These are phyloP conservation scores for Disparrhopalites patrizii DNA, from an alignment of 2,888 invertebrate species.

Conservation along the genomic window DNA sequence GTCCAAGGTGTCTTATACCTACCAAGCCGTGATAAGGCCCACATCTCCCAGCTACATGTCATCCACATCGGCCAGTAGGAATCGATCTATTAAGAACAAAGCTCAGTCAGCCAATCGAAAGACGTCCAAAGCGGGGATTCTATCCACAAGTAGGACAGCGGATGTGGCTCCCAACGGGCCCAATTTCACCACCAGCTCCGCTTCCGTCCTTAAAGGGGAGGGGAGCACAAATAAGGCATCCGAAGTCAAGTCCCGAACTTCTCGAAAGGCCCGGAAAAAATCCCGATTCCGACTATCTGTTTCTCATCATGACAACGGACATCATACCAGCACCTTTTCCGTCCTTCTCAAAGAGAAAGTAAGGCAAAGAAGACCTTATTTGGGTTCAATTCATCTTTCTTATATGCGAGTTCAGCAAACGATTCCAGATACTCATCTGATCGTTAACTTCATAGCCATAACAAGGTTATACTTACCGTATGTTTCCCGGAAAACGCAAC, in stretches of 20 bases:
- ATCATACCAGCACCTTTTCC: slow-evolving; percentile 5
- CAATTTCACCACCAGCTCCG: not conserved
- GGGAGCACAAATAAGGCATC: slow-evolving; percentile 1
- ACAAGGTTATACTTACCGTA: too few relatives aligned
- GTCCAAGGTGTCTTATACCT: slow-evolving; percentile 19
- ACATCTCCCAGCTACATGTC: slow-evolving; percentile 22
- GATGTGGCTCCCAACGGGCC: too few relatives aligned
- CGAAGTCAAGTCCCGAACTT: not conserved
- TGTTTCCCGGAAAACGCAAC: too few relatives aligned
- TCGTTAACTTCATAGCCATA: too few relatives aligned
- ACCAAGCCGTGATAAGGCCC: slow-evolving; percentile 12
- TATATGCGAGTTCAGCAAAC: too few relatives aligned
- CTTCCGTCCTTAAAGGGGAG: not conserved
- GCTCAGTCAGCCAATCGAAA: not conserved
- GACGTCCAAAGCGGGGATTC: not conserved
- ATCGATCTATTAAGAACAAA: slow-evolving; percentile 2
- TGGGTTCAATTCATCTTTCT: too few relatives aligned
- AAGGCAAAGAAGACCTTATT: too few relatives aligned
- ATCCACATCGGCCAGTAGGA: slow-evolving; percentile 17
- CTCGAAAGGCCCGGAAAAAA: not conserved
- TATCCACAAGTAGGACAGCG: too few relatives aligned
- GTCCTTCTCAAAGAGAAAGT: slow-evolving; percentile 18
- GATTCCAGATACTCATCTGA: too few relatives aligned
- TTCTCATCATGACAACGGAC: not conserved
- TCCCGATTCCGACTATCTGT: slow-evolving; percentile 3